A percentile compares a stretch with the other conserved stretches of the same genome.
Evolutionary conservation across 2,797 vertebrate genomes (phyloP).

Genomic region (Australoheros facetus): DNA sequence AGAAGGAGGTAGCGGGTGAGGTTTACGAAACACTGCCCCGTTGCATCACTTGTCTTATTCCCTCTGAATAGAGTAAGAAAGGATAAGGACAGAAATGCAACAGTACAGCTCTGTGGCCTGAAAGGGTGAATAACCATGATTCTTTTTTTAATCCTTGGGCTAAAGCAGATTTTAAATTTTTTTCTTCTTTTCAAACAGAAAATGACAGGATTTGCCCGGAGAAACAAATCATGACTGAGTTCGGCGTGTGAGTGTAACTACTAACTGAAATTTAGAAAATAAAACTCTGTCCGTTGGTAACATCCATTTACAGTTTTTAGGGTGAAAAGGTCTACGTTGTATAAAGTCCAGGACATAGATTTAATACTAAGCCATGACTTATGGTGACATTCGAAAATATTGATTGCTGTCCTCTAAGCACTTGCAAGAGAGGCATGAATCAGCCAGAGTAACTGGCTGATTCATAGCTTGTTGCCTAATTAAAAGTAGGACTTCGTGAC

Average conservation of each 20-base stretch:
- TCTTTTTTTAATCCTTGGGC: conserved; percentile 18
- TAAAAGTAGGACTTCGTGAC: conserved; percentile 75
- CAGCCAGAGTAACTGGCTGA: conserved; percentile 66
- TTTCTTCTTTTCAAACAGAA: conserved; percentile 39
- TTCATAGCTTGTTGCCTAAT: conserved; percentile 74
- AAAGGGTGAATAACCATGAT: conserved; percentile 12
- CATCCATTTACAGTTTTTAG: background rate
- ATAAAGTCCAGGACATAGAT: background rate
- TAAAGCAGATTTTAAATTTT: conserved; percentile 23
- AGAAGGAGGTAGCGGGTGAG: background rate
- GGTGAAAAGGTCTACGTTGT: background rate
- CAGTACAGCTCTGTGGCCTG: conserved; percentile 37
- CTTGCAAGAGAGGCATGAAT: conserved; percentile 41
- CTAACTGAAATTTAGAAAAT: background rate
- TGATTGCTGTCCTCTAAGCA: conserved; percentile 29
- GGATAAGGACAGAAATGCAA: conserved; percentile 17
- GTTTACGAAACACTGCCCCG: background rate
- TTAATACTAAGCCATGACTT: background rate
- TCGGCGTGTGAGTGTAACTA: background rate
- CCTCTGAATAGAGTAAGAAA: background rate
- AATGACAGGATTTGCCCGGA: background rate
- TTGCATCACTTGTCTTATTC: background rate
- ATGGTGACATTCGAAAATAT: background rate
- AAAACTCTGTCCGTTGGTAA: background rate
- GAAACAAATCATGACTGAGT: conserved; percentile 1